Conservation (phyloP, 2,888 invertebrate species). For the Globia sparganii region DNA sequence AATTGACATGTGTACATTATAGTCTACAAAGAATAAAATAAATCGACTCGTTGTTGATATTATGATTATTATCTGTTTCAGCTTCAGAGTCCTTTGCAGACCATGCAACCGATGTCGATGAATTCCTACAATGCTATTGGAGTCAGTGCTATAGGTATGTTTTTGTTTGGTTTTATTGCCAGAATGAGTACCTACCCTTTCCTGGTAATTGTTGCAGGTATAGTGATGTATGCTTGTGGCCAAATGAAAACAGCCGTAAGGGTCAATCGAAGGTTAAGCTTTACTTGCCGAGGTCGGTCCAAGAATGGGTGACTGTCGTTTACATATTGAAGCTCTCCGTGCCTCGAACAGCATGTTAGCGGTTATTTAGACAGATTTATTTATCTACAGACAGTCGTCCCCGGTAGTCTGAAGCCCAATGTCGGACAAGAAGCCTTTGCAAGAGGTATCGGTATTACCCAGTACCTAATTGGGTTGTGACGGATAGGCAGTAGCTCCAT, state of each 20-base stretch:
- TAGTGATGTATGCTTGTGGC: background rate
- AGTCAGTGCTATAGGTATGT: slow-evolving; percentile 81
- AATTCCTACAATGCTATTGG: slow-evolving; percentile 85
- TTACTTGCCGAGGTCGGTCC: background rate
- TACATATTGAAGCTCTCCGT: background rate
- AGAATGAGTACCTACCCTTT: background rate
- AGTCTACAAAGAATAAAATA: background rate
- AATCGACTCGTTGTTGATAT: background rate
- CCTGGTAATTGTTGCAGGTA: background rate
- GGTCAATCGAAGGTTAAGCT: background rate
- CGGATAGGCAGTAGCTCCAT: background rate
- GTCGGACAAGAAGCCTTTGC: background rate
- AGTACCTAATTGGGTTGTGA: background rate
- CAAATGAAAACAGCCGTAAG: background rate
- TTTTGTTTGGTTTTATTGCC: background rate
- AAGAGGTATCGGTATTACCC: background rate
- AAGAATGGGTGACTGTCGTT: background rate
- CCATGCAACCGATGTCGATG: slow-evolving; percentile 87
- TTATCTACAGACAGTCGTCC: background rate
- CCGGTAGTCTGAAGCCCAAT: background rate
- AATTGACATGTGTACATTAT: background rate
- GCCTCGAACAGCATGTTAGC: background rate
- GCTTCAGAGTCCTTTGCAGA: slow-evolving; percentile 84
- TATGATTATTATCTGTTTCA: slow-evolving; percentile 69
- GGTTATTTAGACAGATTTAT: background rate